Evolutionary conservation across 2,797 vertebrate species (phyloP), one percentile per base, ranked within the genome.

Genomic region (Protosalanx chinensis): DNA sequence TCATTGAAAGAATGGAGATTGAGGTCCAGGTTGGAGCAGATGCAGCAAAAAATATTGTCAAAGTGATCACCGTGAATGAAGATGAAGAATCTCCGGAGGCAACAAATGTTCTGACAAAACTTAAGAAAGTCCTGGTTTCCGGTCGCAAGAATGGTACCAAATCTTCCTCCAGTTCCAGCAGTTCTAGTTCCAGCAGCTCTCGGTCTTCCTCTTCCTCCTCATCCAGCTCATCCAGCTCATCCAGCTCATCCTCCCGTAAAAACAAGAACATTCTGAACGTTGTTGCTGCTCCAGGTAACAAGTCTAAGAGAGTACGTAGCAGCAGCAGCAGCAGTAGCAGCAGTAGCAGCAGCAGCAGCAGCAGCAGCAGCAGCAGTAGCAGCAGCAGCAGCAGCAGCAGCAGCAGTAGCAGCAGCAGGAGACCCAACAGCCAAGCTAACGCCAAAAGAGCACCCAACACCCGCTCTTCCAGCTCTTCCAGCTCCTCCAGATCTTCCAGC

Each of bases 11-110:
- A 89, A 81, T 95, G 57, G 84, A 90, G 71, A 18, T 94, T 71
- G 93, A 96, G 69, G 30, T 95, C 59, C 90, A 93, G 60, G 61
- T 89, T 71, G 93, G 93, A 86, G 80, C 89, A 75, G 91, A 78
- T 71, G 89, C 92, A 76, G 90, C 91, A 79, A 85, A 91, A 63
- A 94, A 90, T 82, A 84, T 94, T 66, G 79, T 91, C n/a, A 84
- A 86, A 27, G 81, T 89, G 41, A 88, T 89, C 20, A 85, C 73
- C 3, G 63, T 86, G 70, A 82, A 62, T 13, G 80, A 87, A 37
- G 85, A 78, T 0, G 84, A 89, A 20, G 72, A 87, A 6, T 8
- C 75, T 1, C 13, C 81, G 58, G 78, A 87, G 7, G 79, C 61
- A 74, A 81, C 41, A 56, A 78, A 80, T 13, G 76, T 91, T 60